Evolutionary conservation across 35 echinoderm and acorn worm genomes (phyloP).

Genomic region (Patiria miniata): DNA sequence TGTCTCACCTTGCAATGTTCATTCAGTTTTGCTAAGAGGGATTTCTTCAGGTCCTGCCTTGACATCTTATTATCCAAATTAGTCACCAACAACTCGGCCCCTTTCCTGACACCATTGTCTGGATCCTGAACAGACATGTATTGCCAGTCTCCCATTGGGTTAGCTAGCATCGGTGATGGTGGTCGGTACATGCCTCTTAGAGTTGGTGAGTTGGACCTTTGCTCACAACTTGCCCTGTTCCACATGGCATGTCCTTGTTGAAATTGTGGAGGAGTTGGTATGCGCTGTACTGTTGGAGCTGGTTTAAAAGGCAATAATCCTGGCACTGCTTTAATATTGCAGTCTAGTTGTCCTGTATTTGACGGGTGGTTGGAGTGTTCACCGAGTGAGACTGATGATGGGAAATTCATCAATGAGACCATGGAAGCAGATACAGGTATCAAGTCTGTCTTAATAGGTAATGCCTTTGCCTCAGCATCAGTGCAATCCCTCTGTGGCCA

Average conservation of each 20-base stretch:
- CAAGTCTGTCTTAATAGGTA: not conserved
- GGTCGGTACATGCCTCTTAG: conserved; percentile 16
- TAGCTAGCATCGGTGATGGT: conserved; percentile 40
- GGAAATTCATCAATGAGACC: not conserved
- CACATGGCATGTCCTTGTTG: conserved; percentile 15
- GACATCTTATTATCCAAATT: conserved; percentile 91
- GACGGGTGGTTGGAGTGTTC: not conserved
- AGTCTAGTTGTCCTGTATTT: not conserved
- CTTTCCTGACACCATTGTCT: conserved; percentile 23
- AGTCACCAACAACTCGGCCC: conserved; percentile 83
- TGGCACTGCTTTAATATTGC: not conserved
- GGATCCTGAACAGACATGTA: conserved; percentile 34
- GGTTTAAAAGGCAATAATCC: conserved; percentile 23
- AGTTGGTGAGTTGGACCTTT: not conserved
- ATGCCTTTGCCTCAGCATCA: not conserved
- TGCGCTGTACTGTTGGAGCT: conserved; percentile 28
- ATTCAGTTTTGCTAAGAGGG: conserved; percentile 73
- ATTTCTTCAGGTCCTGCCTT: conserved; percentile 86
- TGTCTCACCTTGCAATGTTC: conserved; percentile 57
- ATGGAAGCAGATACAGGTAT: no score
- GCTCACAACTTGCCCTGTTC: not conserved
- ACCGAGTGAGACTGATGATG: not conserved
- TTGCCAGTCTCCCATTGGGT: conserved; percentile 35
- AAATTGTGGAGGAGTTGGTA: conserved; percentile 25
- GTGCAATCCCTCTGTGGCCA: not conserved